These are phyloP conservation scores for Bombus haemorrhoidalis DNA, from an alignment of 1,140 invertebrate genomes.

Conservation along the genomic window DNA sequence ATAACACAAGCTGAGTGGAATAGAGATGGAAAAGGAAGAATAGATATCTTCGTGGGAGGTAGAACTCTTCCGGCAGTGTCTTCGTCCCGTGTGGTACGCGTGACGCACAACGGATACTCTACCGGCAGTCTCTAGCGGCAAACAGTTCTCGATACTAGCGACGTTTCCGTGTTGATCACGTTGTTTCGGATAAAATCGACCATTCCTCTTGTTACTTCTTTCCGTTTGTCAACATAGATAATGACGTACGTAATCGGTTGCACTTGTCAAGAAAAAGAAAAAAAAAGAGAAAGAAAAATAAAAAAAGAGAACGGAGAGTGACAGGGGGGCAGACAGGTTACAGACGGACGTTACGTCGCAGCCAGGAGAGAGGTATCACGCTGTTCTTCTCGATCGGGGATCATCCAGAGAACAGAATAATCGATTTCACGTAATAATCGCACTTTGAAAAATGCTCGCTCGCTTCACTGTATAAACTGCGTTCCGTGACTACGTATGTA, in stretches of 20 bases:
- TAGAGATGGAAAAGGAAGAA: not conserved
- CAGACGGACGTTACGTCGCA: not conserved
- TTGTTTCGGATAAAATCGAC: not conserved
- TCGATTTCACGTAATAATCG: conserved; percentile 4
- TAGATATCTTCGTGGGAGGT: conserved; percentile 45
- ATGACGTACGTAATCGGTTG: not conserved
- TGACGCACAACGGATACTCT: conserved; percentile 42
- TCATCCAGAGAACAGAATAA: not conserved
- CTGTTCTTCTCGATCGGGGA: too few relatives aligned
- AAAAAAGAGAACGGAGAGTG: not conserved
- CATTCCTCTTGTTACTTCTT: conserved; percentile 23
- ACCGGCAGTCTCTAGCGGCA: not conserved
- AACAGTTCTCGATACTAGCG: conserved; percentile 18
- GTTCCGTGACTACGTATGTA: not conserved
- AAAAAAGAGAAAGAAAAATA: too few relatives aligned
- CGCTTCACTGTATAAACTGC: not conserved
- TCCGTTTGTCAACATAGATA: not conserved
- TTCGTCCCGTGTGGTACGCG: conserved; percentile 47
- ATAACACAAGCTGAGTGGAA: not conserved
- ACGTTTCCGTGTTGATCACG: not conserved
- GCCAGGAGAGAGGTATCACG: conserved; percentile 15
- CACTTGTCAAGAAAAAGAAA: conserved; percentile 11
- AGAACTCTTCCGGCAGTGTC: conserved; percentile 39
- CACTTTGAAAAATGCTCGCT: conserved; percentile 12
- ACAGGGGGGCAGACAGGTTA: not conserved